Evolutionary conservation across 2,113 vertebrate species (phyloP).

Genomic region (Pachyramphus minor): DNA sequence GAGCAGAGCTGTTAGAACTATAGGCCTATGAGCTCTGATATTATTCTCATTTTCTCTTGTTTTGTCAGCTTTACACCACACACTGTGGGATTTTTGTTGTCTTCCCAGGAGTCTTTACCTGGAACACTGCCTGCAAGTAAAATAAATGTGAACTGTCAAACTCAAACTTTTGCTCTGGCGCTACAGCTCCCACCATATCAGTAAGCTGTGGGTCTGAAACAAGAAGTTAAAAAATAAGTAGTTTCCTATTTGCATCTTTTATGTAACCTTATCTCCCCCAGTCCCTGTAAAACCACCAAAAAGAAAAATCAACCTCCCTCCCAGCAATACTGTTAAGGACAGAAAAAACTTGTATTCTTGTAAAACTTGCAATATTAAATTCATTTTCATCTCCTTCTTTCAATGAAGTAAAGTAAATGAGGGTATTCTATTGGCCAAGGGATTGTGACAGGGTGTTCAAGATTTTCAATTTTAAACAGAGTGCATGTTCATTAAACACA

Average conservation of each 20-base stretch:
- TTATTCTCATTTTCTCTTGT: conserved; percentile 21
- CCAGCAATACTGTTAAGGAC: neutral
- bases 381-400: neutral
- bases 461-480: neutral
- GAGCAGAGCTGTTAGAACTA: neutral
- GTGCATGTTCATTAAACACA: neutral
- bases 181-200: neutral
- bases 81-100: neutral
- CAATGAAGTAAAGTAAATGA: neutral
- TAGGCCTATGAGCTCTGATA: neutral
- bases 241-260: neutral
- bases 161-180: neutral
- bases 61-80: conserved; percentile 35
- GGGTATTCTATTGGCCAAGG: neutral
- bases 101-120: neutral
- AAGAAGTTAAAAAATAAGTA: neutral
- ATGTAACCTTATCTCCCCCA: neutral
- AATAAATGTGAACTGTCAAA: conserved; percentile 4
- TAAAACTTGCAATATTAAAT: neutral
- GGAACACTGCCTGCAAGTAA: neutral
- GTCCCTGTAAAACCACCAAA: neutral
- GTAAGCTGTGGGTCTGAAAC: neutral
- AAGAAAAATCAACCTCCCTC: neutral
- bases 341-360: neutral
- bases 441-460: neutral